phyloP scores from a whole-genome alignment of 1,140 invertebrate genomes.

The Cyphomyrmex costatus region DNA sequence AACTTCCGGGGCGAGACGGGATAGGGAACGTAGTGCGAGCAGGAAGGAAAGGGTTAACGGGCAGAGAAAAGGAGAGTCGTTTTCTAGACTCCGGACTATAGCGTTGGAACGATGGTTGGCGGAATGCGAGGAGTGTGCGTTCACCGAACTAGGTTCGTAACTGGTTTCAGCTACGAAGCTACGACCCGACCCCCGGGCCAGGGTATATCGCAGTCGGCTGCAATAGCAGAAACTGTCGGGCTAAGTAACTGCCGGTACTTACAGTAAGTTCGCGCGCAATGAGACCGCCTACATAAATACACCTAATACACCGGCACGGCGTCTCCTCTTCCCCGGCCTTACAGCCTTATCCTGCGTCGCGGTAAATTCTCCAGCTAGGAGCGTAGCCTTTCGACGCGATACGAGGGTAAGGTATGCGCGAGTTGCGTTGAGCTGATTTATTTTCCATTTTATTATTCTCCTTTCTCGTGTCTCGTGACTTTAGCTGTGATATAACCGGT shows the following conservation, averaged over 20 bases:
- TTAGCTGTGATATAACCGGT: not conserved
- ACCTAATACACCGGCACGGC: conserved; percentile 79
- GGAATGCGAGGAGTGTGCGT: conserved; percentile 57
- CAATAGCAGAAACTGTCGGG: conserved; percentile 84
- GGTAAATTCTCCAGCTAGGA: conserved; percentile 71
- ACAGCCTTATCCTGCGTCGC: conserved; percentile 66
- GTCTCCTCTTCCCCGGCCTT: conserved; percentile 62
- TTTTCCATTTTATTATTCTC: conserved; percentile 42
- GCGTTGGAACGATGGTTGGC: conserved; percentile 30
- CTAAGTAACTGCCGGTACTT: conserved; percentile 85
- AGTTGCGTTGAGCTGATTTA: conserved; percentile 69
- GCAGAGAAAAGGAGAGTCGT: conserved; percentile 70
- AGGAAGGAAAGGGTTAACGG: conserved; percentile 39
- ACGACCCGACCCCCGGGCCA: conserved; percentile 62
- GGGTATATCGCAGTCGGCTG: conserved; percentile 71
- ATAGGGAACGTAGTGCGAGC: conserved; percentile 53
- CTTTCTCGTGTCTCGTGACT: not conserved
- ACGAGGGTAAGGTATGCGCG: conserved; percentile 47
- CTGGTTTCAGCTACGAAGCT: conserved; percentile 74
- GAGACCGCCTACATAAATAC: conserved; percentile 85
- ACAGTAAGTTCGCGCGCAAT: conserved; percentile 84
- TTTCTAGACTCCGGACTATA: conserved; percentile 66
- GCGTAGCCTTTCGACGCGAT: conserved; percentile 64
- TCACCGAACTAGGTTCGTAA: conserved; percentile 73
- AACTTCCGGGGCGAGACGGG: conserved; percentile 66